Evolutionary conservation across 37 sponge, comb jelly and placozoan species (phyloP).

Genomic region (Cliona cf. orientalis): DNA sequence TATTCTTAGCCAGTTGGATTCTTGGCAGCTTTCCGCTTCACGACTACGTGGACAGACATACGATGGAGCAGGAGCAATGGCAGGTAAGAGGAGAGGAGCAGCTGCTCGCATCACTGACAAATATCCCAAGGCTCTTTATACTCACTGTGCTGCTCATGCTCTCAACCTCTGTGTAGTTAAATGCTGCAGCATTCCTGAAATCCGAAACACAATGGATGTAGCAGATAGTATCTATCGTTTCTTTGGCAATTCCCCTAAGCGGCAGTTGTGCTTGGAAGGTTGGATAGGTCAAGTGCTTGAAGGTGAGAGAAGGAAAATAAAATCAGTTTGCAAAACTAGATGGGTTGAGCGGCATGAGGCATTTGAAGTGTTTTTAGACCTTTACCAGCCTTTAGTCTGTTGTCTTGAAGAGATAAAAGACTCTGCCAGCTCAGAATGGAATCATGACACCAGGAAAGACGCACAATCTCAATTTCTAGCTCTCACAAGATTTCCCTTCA

Average conservation of each 20-base stretch:
- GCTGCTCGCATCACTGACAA: slow-evolving; percentile 15
- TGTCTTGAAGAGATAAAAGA: slow-evolving; percentile 31
- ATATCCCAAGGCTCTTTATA: slow-evolving; percentile 45
- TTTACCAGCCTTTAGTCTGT: slow-evolving; percentile 6
- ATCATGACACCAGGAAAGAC: slow-evolving; percentile 53
- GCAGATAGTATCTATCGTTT: slow-evolving; percentile 31
- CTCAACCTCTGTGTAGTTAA: slow-evolving; percentile 56
- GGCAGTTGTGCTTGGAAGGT: slow-evolving; percentile 3
- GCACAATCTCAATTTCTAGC: slow-evolving; percentile 41
- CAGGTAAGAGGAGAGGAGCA: slow-evolving; percentile 24
- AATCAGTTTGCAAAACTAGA: slow-evolving; percentile 32
- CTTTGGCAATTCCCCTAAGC: slow-evolving; percentile 12
- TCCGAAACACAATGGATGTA: slow-evolving; percentile 41
- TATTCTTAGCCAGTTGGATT: slow-evolving; percentile 10
- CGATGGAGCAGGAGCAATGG: slow-evolving; percentile 52
- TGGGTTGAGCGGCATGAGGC: slow-evolving; percentile 67
- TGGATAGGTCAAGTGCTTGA: slow-evolving; percentile 9
- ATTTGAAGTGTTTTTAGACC: slow-evolving; percentile 47
- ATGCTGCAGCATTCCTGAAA: slow-evolving; percentile 34
- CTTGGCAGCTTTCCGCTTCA: slow-evolving; percentile 21
- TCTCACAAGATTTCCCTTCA: slow-evolving; percentile 50
- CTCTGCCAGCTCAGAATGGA: slow-evolving; percentile 19
- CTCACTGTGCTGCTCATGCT: slow-evolving; percentile 34
- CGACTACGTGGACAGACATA: slow-evolving; percentile 40
- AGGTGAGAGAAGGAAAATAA: slow-evolving; percentile 22